Base-by-base conservation (phyloP, 2,113 vertebrate species). In the Atherinomorus stipes region DNA sequence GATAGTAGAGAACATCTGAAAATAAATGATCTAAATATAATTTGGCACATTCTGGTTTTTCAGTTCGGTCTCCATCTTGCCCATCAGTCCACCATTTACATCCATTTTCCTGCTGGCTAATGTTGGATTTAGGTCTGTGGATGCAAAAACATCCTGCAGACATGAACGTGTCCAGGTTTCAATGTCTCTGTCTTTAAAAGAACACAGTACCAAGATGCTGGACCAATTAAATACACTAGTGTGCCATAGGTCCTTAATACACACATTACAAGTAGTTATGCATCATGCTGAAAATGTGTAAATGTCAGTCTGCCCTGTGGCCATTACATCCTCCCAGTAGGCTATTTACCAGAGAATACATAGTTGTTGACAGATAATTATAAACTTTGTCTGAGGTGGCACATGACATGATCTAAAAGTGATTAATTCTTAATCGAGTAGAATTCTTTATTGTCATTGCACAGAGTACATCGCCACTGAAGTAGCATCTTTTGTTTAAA, bases 1-100 rank as follows among this genome's bases (percentile, higher is more conserved):
- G 65, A 76, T 85, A 65, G 52, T 61, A 54, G 21, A 64, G 67
- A 85, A 69, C 80, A 72, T 78, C 72, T 71, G 70, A 80, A 78
- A 69, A 90, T 84, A 53, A 85, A 84, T 61, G 69, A 71, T 58
- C 66, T 75, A 44, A 2, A 11, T 77, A 70, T 78, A 54, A 79
- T 87, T 79, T 79, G 67, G 60, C 70, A 85, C 62, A 23, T 34
- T 4, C 54, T 71, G 63, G 47, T 62, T 72, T 85, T 74, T 25
- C 31, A 26, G 2, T 63, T 78, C 28, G 19, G 21, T 52, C 71
- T 61, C 57, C 61, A 67, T 61, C 53, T 63, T 76, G 76, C 63
- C 68, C 67, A 64, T 66, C 62, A 71, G 51, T 34, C 54, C 49
- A 44, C 56, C 70, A 57, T 57, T 63, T 44, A 18, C 51, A 64